A percentile compares a stretch with the other conserved stretches of the same genome.
phyloP scores from a whole-genome alignment of 2,888 invertebrate species.

The Ectemnius continuus region DNA sequence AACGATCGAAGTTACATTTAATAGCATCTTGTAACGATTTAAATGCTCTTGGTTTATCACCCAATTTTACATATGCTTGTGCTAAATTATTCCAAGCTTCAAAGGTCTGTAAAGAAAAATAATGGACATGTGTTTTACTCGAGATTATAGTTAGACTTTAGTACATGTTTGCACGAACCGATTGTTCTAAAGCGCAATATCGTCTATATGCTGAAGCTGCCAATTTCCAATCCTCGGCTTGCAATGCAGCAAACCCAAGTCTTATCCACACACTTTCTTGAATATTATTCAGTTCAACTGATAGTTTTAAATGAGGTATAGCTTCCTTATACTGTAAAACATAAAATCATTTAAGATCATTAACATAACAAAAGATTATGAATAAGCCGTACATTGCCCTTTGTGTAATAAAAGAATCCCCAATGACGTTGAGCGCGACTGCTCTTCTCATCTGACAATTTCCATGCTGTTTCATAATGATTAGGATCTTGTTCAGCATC shows the following conservation, averaged over 20 bases:
- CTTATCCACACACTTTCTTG: constrained; percentile 93
- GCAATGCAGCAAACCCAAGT: constrained; percentile 91
- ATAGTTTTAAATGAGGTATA: constrained; percentile 89
- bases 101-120: constrained; percentile 83
- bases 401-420: constrained; percentile 88
- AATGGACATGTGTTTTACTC: background rate
- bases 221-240: constrained; percentile 88
- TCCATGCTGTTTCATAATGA: constrained; percentile 95
- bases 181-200: constrained; percentile 91
- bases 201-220: constrained; percentile 92
- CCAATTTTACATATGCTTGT: constrained; percentile 92
- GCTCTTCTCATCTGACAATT: constrained; percentile 88
- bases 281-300: constrained; percentile 91
- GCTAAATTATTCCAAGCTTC: constrained; percentile 99
- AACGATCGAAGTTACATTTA: constrained; percentile 94
- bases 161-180: constrained; percentile 72
- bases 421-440: constrained; percentile 93
- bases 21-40: constrained; percentile 92
- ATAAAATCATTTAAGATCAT: background rate
- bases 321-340: constrained; percentile 84
- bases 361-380: constrained; percentile 1
- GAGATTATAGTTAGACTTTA: background rate
- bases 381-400: constrained; percentile 79
- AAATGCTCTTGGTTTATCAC: constrained; percentile 92
- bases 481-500: constrained; percentile 89